phyloP scores from a whole-genome alignment of 2,113 vertebrate species.

The Sisor rabdophorus region DNA sequence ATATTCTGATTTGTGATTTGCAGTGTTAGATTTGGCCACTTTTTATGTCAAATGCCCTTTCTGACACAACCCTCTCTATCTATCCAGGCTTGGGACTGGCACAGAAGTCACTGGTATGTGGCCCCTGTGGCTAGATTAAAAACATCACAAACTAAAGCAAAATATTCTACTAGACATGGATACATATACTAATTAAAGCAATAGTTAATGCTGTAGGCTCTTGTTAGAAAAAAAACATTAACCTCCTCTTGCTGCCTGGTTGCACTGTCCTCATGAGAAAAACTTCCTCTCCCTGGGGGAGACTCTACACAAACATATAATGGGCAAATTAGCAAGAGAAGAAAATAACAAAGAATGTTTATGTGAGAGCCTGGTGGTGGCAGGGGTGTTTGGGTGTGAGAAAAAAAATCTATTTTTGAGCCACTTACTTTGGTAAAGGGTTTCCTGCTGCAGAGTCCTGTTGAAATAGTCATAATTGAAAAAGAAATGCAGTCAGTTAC shows the following conservation, averaged over 20 bases:
- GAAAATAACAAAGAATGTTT: neutral
- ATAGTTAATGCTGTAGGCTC: neutral
- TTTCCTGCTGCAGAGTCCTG: constrained; percentile 49
- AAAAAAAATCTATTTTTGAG: neutral
- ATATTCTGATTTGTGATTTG: no score
- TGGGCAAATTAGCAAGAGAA: constrained; percentile 5
- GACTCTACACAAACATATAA: constrained; percentile 21
- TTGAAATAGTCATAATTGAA: constrained; percentile 46
- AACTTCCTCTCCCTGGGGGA: constrained; percentile 36
- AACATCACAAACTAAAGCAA: neutral
- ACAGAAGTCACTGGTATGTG: no score
- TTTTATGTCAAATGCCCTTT: no score
- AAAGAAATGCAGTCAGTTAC: neutral
- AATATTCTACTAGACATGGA: no score
- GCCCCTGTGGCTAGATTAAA: no score
- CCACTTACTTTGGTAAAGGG: constrained; percentile 57
- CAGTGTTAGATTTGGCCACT: no score
- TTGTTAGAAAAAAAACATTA: neutral
- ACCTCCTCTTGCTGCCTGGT: constrained; percentile 58
- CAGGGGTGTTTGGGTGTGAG: neutral
- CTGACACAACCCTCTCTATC: no score
- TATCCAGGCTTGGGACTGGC: no score
- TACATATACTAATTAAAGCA: neutral
- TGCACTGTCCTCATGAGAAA: constrained; percentile 46
- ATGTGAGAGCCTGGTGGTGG: neutral